Evolutionary conservation across 2,888 invertebrate species (phyloP), one percentile per base, ranked within the genome.

Genomic region (Rugalucina vietnamica): DNA sequence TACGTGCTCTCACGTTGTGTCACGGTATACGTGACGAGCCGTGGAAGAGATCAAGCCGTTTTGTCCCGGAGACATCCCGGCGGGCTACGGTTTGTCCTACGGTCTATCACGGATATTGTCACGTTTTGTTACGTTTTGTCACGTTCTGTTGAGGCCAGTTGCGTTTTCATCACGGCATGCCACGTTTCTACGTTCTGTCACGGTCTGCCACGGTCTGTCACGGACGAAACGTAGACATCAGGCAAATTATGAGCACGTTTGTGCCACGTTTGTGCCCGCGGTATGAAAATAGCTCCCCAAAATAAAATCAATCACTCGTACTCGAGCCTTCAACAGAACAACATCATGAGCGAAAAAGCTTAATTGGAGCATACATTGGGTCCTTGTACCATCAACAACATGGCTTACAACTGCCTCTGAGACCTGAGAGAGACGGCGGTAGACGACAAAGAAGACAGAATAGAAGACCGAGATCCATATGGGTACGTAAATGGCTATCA

Each of bases 401-500:
- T 60, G 76, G 32, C 70, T 69, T 76, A 69, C 71, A 75, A 81
- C 81, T 75, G 60, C 50, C 70, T 81, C 75, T 69, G 69, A 50
- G 76, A 54, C 71, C 76, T 77, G 70, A 60, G 72, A 49, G 72
- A 65, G 43, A 43, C 73, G 65, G 77, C 77, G 60, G 73, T 77
- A 60, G 77, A 73, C 50, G 65, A 82, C 37, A 43, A 82, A 72
- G 60, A 78, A 54, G 76, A 80, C 65, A 80, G 76, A 81, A 71
- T 70, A 81, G 76, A 70, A 76, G 81, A 81, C 71, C 76, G 57
- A 65, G 65, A n/a, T 21, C 18, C 34, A 21, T 12, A 14, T 83
- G 79, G 84, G 69, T 70, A 32, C 76, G 76, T 65, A 60, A 24
- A 65, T 77, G 78, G 81, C 77, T 81, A 57, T 65, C 81, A 39